phyloP scores from a whole-genome alignment of 2,113 vertebrate genomes.

The Ahaetulla prasina region DNA sequence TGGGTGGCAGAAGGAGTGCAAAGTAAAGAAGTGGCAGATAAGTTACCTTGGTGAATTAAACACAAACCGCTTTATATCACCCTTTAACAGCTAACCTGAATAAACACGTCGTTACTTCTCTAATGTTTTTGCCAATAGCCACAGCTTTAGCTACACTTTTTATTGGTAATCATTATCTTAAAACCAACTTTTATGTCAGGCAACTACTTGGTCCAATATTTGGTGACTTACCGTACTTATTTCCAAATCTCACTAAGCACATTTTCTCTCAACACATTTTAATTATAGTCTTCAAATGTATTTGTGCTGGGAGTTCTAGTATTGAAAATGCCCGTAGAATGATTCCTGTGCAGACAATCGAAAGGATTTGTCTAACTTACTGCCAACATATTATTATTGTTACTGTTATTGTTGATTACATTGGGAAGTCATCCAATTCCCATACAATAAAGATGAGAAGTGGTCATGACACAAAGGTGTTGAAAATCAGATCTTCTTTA shows the following conservation, averaged over 20 bases:
- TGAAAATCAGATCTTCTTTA: neutral
- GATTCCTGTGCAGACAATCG: neutral
- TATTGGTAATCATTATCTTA: neutral
- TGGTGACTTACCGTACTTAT: neutral
- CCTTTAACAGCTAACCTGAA: neutral
- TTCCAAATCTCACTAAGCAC: neutral
- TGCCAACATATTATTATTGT: neutral
- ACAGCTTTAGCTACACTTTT: neutral
- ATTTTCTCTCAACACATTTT: conserved; percentile 1
- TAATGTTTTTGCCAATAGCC: neutral
- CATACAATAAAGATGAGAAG: neutral
- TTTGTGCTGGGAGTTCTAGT: neutral
- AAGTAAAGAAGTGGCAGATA: too few relatives aligned
- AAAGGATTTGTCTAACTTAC: conserved; percentile 3
- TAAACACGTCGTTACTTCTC: neutral
- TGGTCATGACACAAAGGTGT: neutral
- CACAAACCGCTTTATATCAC: neutral
- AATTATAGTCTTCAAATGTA: neutral
- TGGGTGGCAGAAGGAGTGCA: neutral
- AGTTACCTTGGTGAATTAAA: neutral
- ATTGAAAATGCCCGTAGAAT: neutral
- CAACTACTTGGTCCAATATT: neutral
- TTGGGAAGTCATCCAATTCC: neutral
- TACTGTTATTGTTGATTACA: neutral
- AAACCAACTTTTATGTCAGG: neutral